Evolutionary conservation across 2,888 invertebrate genomes (phyloP).

Genomic region (Nymphalis c-album): DNA sequence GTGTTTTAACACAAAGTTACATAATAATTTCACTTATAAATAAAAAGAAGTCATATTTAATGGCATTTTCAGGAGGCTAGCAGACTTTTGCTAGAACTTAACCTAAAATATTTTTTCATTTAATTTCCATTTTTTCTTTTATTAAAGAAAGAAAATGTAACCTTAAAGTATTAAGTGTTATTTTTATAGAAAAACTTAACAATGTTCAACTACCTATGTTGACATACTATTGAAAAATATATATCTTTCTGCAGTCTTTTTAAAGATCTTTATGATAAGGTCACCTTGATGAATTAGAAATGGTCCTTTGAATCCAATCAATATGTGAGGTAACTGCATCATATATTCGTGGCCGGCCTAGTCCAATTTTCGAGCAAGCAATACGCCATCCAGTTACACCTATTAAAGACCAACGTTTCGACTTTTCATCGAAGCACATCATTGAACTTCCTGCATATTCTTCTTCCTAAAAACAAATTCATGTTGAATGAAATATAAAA

Average conservation of each 20-base stretch:
- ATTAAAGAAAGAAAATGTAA: not conserved
- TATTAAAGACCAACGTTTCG: conserved; percentile 88
- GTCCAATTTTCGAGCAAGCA: conserved; percentile 89
- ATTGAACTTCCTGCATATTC: conserved; percentile 94
- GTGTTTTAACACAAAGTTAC: not conserved
- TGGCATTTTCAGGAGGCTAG: conserved; percentile 8
- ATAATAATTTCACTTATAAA: conserved; percentile 9
- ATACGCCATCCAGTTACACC: conserved; percentile 94
- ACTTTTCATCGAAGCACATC: conserved; percentile 87
- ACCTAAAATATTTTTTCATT: not conserved
- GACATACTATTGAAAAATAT: conserved; percentile 17
- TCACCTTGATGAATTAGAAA: conserved; percentile 80
- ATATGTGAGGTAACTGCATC: conserved; percentile 91
- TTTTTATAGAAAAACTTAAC: conserved; percentile 5
- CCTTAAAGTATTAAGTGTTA: not conserved
- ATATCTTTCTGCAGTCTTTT: conserved; percentile 59
- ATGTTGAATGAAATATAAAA: not conserved
- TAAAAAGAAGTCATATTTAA: conserved; percentile 4
- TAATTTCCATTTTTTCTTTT: not conserved
- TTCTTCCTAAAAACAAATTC: conserved; percentile 84
- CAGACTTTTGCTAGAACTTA: not conserved
- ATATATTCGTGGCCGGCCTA: conserved; percentile 90
- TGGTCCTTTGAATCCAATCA: conserved; percentile 91
- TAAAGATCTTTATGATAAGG: conserved; percentile 38
- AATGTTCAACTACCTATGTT: conserved; percentile 1